Evolutionary conservation across 30 jellyfish, hydroid and myxozoan genomes (phyloP).

Genomic region (Calvadosia cruxmelitensis): DNA sequence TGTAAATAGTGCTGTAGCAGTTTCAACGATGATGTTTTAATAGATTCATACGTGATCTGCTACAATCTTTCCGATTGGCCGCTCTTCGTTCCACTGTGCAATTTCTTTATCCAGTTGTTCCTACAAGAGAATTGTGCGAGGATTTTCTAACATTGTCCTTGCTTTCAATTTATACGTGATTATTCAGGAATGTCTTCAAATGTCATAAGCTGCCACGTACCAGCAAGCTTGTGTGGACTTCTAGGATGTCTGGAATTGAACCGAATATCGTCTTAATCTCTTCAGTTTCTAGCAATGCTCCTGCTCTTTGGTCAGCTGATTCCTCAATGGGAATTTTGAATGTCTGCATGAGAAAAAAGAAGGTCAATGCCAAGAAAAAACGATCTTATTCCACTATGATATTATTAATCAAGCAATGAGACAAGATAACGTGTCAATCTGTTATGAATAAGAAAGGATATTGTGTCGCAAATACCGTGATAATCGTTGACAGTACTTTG

Average conservation of each 20-base stretch:
- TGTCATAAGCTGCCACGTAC: too few species aligned
- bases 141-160: too few species aligned
- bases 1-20: too few species aligned
- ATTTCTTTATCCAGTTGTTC: constrained; percentile 33
- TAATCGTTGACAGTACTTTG: constrained; percentile 50
- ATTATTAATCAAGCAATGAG: too few species aligned
- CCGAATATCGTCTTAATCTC: constrained; percentile 95
- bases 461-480: constrained; percentile 33
- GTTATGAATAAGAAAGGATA: too few species aligned
- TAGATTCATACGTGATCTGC: constrained; percentile 78
- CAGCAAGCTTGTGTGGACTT: constrained; percentile 66
- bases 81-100: constrained; percentile 81
- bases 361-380: too few species aligned
- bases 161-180: too few species aligned
- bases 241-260: constrained; percentile 82
- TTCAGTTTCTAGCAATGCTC: constrained; percentile 85
- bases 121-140: constrained; percentile 21
- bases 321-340: constrained; percentile 90
- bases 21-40: too few species aligned
- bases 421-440: too few species aligned
- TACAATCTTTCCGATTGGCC: constrained; percentile 62
- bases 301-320: constrained; percentile 93
- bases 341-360: constrained; percentile 36
- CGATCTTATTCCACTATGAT: too few species aligned
- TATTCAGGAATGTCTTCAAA: too few species aligned